phyloP scores from a whole-genome alignment of 2,113 vertebrate genomes.

The Notechis scutatus region DNA sequence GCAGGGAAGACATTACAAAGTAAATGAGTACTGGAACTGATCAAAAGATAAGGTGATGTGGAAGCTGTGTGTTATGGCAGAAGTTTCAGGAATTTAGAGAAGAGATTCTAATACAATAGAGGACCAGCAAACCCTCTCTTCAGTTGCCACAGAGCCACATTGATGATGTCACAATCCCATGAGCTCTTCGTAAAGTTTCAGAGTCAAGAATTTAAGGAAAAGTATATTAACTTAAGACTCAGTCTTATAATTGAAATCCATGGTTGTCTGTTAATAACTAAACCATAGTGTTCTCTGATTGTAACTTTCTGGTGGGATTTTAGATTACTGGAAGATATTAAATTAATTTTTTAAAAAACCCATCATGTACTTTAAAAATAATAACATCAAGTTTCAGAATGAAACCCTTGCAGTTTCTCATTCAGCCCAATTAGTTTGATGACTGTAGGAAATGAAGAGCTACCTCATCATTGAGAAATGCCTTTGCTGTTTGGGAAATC shows the following conservation, averaged over 20 bases:
- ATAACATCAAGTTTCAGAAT: not conserved
- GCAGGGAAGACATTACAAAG: not conserved
- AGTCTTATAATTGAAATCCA: not conserved
- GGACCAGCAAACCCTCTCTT: not conserved
- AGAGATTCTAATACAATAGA: not conserved
- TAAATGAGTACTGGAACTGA: not conserved
- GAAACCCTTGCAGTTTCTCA: not conserved
- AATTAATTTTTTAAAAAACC: not conserved
- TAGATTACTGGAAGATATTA: not conserved
- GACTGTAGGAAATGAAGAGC: not conserved
- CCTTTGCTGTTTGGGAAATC: not conserved
- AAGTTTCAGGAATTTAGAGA: not conserved
- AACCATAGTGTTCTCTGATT: not conserved
- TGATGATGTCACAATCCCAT: not conserved
- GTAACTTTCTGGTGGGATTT: not conserved
- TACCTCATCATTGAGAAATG: not conserved
- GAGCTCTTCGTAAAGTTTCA: not conserved
- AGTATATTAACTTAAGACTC: not conserved
- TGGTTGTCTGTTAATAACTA: not conserved
- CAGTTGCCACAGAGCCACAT: not conserved
- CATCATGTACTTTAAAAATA: not conserved
- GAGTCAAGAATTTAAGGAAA: not conserved
- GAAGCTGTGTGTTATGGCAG: not conserved
- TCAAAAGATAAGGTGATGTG: not conserved
- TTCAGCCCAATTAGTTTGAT: conserved; percentile 18